Conservation (phyloP, 2,113 vertebrate species). For the Solenodon paradoxus region DNA sequence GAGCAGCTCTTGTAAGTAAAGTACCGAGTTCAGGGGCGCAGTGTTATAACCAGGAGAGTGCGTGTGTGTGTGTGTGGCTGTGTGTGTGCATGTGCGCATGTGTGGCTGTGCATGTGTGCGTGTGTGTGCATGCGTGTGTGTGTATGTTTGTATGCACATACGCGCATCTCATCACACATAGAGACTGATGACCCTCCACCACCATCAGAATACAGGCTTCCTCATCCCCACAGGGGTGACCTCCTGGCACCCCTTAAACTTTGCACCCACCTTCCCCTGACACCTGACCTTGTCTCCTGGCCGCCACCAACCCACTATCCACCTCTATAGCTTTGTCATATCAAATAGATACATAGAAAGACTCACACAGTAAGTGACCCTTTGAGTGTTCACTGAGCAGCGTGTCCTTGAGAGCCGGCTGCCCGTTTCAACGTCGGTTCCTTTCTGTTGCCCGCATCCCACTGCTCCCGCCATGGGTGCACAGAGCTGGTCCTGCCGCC, state of each 20-base stretch:
- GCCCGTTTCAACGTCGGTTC: neutral
- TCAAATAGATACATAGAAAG: neutral
- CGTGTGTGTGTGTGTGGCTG: too few species aligned
- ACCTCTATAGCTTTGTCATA: neutral
- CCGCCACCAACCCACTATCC: neutral
- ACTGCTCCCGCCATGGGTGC: too few species aligned
- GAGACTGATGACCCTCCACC: neutral
- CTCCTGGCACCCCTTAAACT: neutral
- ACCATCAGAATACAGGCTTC: neutral
- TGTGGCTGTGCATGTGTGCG: too few species aligned
- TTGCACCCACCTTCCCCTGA: neutral
- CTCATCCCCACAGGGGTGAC: too few species aligned
- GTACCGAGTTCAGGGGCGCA: too few species aligned
- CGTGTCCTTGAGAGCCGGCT: neutral
- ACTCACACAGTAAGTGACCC: neutral
- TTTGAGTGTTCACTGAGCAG: neutral
- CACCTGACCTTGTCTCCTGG: neutral
- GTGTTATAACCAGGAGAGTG: too few species aligned
- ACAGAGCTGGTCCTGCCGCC: neutral
- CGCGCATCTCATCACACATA: rapidly evolving
- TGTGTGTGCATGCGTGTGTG: too few species aligned
- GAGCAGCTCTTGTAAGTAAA: neutral
- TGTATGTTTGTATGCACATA: too few species aligned
- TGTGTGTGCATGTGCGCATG: too few species aligned
- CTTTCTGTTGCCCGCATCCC: neutral